Conservation (phyloP, 2,113 vertebrate species). For the Mixornis gularis region DNA sequence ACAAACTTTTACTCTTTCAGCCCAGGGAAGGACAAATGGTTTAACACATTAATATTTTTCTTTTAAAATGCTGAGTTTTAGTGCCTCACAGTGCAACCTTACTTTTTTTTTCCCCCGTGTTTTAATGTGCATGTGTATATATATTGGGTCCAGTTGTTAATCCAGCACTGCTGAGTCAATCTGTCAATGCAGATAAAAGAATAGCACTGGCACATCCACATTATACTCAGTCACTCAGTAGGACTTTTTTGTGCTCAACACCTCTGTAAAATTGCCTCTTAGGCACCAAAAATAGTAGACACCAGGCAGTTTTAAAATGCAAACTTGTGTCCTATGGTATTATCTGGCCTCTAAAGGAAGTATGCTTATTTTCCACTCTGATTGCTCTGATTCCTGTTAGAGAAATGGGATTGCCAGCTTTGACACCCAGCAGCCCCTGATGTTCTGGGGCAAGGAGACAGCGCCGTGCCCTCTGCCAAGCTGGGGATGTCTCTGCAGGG, state of each 20-base stretch:
- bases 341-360: not conserved
- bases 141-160: not conserved
- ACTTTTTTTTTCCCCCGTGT: not conserved
- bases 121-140: not conserved
- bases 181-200: not conserved
- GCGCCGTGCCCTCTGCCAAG: fast-evolving
- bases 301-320: not conserved
- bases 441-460: not conserved
- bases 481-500: not conserved
- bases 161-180: not conserved
- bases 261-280: not conserved
- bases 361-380: not conserved
- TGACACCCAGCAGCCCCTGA: not conserved
- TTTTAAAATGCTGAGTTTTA: not conserved
- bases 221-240: not conserved
- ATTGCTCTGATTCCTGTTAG: not conserved
- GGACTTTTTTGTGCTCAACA: not conserved
- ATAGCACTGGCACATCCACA: not conserved
- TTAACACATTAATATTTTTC: not conserved
- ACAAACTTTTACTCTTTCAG: not conserved
- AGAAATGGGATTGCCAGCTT: not conserved
- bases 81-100: not conserved
- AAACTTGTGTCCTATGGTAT: not conserved
- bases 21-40: not conserved
- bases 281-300: not conserved